A percentile compares a stretch with the other conserved stretches of the same genome.
These are phyloP conservation scores for Chlorocebus sabaeus DNA, from an alignment of 2,113 vertebrate species.

Conservation along the genomic window DNA sequence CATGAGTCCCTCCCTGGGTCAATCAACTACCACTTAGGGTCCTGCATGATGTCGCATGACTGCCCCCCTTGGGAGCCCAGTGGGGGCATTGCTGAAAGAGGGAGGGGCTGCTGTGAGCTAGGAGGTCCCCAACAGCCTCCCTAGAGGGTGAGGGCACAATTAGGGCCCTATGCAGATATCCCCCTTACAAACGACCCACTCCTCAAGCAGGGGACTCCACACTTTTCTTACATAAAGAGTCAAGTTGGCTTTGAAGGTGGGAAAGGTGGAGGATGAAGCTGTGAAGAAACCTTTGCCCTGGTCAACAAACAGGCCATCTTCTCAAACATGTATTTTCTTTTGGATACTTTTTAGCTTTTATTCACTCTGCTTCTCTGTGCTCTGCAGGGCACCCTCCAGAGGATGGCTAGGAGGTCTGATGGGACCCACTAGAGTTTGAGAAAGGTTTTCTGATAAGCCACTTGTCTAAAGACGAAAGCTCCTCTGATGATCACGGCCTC, in stretches of 20 bases:
- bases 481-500: not conserved
- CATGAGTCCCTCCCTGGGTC: not conserved
- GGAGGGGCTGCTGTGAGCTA: not conserved
- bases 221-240: not conserved
- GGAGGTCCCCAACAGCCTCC: not conserved
- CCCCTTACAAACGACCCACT: not conserved
- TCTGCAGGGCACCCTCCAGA: not conserved
- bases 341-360: not conserved
- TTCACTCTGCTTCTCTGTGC: not conserved
- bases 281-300: not conserved
- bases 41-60: not conserved
- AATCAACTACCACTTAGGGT: not conserved
- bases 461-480: not conserved
- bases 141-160: not conserved
- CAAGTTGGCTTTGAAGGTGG: not conserved
- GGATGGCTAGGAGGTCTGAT: not conserved
- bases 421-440: not conserved
- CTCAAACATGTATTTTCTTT: not conserved
- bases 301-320: not conserved
- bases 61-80: not conserved
- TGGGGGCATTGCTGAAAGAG: not conserved
- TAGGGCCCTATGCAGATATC: not conserved
- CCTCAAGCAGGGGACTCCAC: not conserved
- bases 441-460: not conserved
- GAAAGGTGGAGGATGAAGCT: not conserved